phyloP scores from a whole-genome alignment of 2,888 invertebrate genomes.

The Troglohyphantes excavatus region DNA sequence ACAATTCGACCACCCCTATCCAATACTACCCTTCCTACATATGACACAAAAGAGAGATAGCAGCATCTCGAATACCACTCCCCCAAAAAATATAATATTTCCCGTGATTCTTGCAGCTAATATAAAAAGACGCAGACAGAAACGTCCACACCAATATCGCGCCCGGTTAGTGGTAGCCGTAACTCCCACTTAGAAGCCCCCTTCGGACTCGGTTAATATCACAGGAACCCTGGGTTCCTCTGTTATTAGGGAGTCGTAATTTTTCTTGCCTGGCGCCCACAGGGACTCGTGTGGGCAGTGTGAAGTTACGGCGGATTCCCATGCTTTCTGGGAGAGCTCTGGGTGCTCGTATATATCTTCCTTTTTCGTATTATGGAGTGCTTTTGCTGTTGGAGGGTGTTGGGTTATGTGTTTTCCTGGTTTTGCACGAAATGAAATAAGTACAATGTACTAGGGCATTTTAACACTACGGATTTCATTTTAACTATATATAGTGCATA shows the following conservation, averaged over 20 bases:
- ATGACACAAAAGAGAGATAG: too few relatives aligned
- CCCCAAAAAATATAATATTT: conserved; percentile 1
- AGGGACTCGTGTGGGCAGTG: conserved; percentile 8
- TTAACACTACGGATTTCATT: too few relatives aligned
- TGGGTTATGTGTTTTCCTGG: too few relatives aligned
- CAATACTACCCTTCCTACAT: too few relatives aligned
- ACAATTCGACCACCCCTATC: too few relatives aligned
- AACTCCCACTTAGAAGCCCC: conserved; percentile 67
- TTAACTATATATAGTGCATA: too few relatives aligned
- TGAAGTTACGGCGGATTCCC: conserved; percentile 15
- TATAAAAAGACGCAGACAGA: conserved; percentile 45
- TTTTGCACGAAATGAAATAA: too few relatives aligned
- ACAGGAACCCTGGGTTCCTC: conserved; percentile 21
- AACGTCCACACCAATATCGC: conserved; percentile 53
- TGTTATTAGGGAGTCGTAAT: conserved; percentile 68
- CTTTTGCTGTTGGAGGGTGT: too few relatives aligned
- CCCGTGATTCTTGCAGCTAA: conserved; percentile 23
- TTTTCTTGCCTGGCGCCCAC: conserved; percentile 32
- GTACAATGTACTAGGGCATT: too few relatives aligned
- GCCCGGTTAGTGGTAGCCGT: conserved; percentile 44
- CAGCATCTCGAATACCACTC: not conserved
- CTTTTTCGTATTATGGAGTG: not conserved
- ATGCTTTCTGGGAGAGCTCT: not conserved
- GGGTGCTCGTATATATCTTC: not conserved
- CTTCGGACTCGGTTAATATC: conserved; percentile 67